Percentiles rank a stretch among this genome's conserved stretches.
Evolutionary conservation across 1,140 invertebrate species (phyloP).

Genomic region (Bombus consobrinus): DNA sequence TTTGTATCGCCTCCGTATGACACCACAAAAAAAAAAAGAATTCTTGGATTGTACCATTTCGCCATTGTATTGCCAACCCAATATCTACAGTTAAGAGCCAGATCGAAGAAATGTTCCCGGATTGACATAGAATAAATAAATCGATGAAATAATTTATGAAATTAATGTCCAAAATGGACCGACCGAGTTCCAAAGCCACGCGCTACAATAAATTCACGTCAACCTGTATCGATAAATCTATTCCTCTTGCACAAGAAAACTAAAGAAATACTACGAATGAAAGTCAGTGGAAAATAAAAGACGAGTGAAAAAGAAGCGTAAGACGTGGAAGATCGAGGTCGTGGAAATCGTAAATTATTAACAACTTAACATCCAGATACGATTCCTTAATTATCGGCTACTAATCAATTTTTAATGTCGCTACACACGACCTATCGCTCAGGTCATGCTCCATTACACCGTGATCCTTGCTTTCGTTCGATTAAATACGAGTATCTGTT

Average conservation of each 20-base stretch:
- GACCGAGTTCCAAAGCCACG: no score
- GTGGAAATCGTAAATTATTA: no score
- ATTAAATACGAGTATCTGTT: not conserved
- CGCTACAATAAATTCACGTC: no score
- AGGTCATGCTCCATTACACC: not conserved
- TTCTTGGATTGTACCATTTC: not conserved
- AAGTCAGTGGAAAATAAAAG: not conserved
- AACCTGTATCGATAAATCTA: no score
- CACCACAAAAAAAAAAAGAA: not conserved
- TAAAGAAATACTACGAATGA: rapidly evolving
- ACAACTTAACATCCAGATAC: no score
- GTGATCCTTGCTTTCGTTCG: not conserved
- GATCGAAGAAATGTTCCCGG: no score
- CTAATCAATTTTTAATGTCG: not conserved
- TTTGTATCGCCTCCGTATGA: not conserved
- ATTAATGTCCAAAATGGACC: no score
- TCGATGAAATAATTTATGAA: no score
- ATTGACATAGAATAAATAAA: no score
- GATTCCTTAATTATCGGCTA: not conserved
- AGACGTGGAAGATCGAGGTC: not conserved
- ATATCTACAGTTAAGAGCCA: no score
- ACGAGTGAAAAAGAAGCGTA: not conserved
- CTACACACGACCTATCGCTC: not conserved
- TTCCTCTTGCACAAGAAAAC: no score
- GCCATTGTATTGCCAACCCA: not conserved